phyloP scores from a whole-genome alignment of 2,888 invertebrate species.

The Volucella inanis region DNA sequence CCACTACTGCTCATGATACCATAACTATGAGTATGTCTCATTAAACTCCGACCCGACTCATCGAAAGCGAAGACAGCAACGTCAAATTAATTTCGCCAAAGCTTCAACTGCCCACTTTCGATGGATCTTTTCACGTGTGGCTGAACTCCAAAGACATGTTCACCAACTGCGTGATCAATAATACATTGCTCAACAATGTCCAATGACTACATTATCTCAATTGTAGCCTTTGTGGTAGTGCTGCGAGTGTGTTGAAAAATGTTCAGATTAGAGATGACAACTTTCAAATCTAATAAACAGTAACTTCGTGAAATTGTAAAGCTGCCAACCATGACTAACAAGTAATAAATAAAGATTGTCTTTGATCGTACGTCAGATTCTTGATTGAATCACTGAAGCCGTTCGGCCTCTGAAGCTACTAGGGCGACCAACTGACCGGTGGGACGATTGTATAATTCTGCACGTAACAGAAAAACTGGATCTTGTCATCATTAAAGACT shows the following conservation, averaged over 20 bases:
- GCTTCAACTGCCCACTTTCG: too few species aligned
- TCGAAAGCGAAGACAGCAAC: too few species aligned
- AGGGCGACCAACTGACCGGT: constrained; percentile 38
- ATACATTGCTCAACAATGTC: constrained; percentile 16
- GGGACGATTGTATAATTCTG: constrained; percentile 63
- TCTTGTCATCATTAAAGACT: constrained; percentile 48
- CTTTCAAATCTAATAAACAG: constrained; percentile 46
- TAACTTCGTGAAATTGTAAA: constrained; percentile 50
- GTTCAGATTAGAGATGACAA: constrained; percentile 42
- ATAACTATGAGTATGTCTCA: too few species aligned
- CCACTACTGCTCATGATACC: too few species aligned
- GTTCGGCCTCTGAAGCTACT: constrained; percentile 50
- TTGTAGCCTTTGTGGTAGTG: constrained; percentile 42
- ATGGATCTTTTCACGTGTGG: too few species aligned
- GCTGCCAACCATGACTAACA: constrained; percentile 27
- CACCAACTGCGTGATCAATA: constrained; percentile 44
- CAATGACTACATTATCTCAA: constrained; percentile 61
- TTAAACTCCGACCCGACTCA: too few species aligned
- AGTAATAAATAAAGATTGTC: too few species aligned
- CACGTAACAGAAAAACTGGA: constrained; percentile 60
- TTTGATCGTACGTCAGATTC: constrained; percentile 15
- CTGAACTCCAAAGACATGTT: too few species aligned
- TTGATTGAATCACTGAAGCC: constrained; percentile 53
- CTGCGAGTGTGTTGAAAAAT: constrained; percentile 43
- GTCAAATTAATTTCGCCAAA: too few species aligned